Base-by-base conservation (phyloP, 2,113 vertebrate species). In the Puntigrus tetrazona region DNA sequence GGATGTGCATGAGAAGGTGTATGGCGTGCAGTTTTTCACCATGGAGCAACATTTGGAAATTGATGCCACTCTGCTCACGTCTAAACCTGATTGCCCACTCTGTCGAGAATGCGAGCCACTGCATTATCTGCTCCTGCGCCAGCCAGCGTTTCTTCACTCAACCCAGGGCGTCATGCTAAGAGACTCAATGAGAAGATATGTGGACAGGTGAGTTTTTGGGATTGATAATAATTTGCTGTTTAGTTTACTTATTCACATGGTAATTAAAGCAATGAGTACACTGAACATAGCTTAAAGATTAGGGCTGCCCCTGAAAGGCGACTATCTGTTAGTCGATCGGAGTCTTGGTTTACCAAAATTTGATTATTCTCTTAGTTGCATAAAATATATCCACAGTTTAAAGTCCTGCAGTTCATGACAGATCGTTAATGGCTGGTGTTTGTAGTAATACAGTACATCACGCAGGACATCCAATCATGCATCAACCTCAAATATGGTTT, bases 31-130 rank as follows among this genome's bases (percentile, higher is more conserved):
- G 91, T 96, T 99, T 89, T 98, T 97, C 91, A 99, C 98, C 0
- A 94, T 98, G 91, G 98, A 99, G 20, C 97, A 99, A 84, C 95
- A 97, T 88, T 93, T 99, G 82, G 98, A 99, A 87, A 99, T 99
- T 0, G 98, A 99, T 0, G 97, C 97, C 1, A 97, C 96, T 79
- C 95, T 98, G 92, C 89, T 99, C 89, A 95, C 95, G 38, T 99
- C 98, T 3, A 87, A 94, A 31, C 92, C 96, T 0, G 92, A 96
- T 87, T 96, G 94, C 86, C 84, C 81, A 0, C 92, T 95, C 52
- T 99, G 98, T 25, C 84, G 84, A 0, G 88, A 91, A 34, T 99
- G 98, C 88, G 94, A 92, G 78, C 95, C 96, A 0, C 92, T 99
- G 69, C 92, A 87, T 10, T 98, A 98, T 91, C 96, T 95, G 52